Conservation (phyloP, 2,888 invertebrate genomes). For the Trimorus sp. region DNA sequence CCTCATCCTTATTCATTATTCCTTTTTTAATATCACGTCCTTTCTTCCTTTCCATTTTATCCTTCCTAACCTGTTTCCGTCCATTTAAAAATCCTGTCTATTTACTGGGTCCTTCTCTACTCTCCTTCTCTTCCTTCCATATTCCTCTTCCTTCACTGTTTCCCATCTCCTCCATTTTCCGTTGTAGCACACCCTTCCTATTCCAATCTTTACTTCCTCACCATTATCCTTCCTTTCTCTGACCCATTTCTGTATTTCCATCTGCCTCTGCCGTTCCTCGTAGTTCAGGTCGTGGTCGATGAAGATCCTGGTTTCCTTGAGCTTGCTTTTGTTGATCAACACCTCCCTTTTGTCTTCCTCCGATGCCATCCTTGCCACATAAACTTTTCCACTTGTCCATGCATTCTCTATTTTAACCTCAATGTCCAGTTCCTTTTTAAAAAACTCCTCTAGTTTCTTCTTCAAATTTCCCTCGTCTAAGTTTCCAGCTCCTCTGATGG, state of each 20-base stretch:
- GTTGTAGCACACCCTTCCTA: too few relatives aligned
- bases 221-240: too few relatives aligned
- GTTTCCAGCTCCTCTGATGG: background rate
- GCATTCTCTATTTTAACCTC: background rate
- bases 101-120: background rate
- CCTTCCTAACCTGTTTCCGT: too few relatives aligned
- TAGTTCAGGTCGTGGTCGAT: background rate
- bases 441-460: background rate
- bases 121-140: background rate
- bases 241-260: background rate
- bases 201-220: too few relatives aligned
- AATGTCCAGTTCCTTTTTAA: background rate
- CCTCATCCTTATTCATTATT: slow-evolving; percentile 55
- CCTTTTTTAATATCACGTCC: slow-evolving; percentile 4
- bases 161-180: too few relatives aligned
- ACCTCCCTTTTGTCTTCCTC: background rate
- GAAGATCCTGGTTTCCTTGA: background rate
- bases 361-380: background rate
- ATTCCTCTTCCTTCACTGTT: too few relatives aligned
- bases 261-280: background rate
- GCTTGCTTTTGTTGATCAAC: background rate
- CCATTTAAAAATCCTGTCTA: too few relatives aligned
- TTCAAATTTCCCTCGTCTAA: background rate
- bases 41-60: background rate
- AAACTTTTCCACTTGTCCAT: background rate